Evolutionary conservation across 2,888 invertebrate genomes (phyloP), one percentile per base, ranked within the genome.

Genomic region (Linyphia triangularis): DNA sequence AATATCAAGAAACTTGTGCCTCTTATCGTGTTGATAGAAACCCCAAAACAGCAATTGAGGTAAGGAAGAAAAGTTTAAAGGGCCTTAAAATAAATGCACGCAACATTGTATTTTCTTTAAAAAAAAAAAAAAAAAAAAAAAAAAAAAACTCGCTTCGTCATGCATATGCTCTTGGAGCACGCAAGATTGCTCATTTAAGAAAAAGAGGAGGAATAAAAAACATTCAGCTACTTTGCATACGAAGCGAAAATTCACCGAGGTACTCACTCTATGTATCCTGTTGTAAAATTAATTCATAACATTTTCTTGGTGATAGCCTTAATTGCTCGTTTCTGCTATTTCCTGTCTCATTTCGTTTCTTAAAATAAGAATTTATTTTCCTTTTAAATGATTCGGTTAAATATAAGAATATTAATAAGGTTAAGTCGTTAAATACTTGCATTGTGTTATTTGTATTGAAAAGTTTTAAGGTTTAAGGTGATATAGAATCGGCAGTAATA

Each of bases 41-140:
- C 57, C 24, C 70, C 19, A 33, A 67, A 59, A 24, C 63, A 33
- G 67, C n/a, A 67, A 67, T 26, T n/a, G 22, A 40, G 63, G 33
- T 22, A 70, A 63, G 43, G 30, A 33, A 51, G 81, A 67, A 30
- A 43, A 79, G 51, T 81, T 81, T 59, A 51, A 51, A 28, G 70
- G 37, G 67, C 59, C 26, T 69, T 70, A 81, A 51, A 51, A 81
- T 81, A 81, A 81, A 81, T 22, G 81, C 81, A 81, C 81, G 81
- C 81, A 70, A 70, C 69, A 37, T 33, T 43, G 51, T 57, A 37
- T 69, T 57, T 70, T 69, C 57, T 57, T 70, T 69, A 33, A 69
- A n/a, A n/a, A n/a, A n/a, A n/a, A n/a, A n/a, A n/a, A n/a, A n/a
- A n/a, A n/a, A n/a, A n/a, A n/a, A n/a, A n/a, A n/a, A n/a, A n/a